phyloP scores from a whole-genome alignment of 2,888 invertebrate genomes.

The Thera obeliscata region DNA sequence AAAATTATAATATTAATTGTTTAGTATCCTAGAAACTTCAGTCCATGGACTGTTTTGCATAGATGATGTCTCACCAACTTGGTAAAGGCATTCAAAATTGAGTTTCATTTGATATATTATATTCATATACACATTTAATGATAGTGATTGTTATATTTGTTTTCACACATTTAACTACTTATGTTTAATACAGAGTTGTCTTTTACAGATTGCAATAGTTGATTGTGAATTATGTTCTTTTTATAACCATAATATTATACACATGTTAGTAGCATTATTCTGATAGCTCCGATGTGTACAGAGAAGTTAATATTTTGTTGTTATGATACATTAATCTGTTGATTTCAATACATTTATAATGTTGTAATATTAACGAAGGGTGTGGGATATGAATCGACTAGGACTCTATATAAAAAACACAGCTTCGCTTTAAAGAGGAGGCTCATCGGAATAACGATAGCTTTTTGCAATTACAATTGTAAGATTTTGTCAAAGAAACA shows the following conservation, averaged over 20 bases:
- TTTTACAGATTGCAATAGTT: constrained; percentile 66
- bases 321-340: constrained; percentile 80
- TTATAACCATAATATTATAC: constrained; percentile 64
- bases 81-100: neutral
- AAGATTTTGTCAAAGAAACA: constrained; percentile 61
- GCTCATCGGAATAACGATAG: constrained; percentile 67
- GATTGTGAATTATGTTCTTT: constrained; percentile 67
- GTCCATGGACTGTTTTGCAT: constrained; percentile 1
- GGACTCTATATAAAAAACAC: constrained; percentile 57
- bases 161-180: constrained; percentile 65
- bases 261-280: constrained; percentile 64
- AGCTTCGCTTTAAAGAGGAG: constrained; percentile 71
- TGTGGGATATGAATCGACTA: constrained; percentile 66
- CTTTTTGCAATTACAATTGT: constrained; percentile 63
- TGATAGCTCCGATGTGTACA: constrained; percentile 69
- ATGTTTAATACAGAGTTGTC: constrained; percentile 62
- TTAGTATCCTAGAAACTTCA: neutral
- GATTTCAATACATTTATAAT: constrained; percentile 60
- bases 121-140: constrained; percentile 80
- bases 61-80: neutral
- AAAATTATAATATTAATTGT: constrained; percentile 4
- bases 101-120: constrained; percentile 41
- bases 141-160: constrained; percentile 78
- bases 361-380: constrained; percentile 63
- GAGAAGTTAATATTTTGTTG: constrained; percentile 73